Percentiles rank a stretch among this genome's conserved stretches.
Evolutionary conservation across 2,888 invertebrate genomes (phyloP).

Genomic region (Drosophila recens): DNA sequence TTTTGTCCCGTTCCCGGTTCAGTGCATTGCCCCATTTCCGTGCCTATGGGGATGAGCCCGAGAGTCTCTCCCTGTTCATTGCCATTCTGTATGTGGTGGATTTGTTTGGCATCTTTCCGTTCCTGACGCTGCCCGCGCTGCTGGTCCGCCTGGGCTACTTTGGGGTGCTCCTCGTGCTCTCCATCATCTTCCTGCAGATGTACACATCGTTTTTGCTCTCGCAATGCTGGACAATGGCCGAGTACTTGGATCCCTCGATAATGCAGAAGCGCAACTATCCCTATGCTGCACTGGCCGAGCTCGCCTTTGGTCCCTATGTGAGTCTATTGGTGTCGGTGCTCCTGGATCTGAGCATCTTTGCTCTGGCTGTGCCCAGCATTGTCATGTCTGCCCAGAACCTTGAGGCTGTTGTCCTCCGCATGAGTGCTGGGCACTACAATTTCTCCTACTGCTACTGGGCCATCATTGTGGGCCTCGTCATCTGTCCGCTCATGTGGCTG

Average conservation of each 20-base stretch:
- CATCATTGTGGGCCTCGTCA: conserved; percentile 89
- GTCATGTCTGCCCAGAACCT: conserved; percentile 93
- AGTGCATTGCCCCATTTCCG: conserved; percentile 83
- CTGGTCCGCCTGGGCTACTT: conserved; percentile 91
- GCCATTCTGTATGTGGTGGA: conserved; percentile 92
- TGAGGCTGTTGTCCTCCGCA: conserved; percentile 90
- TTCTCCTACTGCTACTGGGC: conserved; percentile 94
- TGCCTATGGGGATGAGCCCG: conserved; percentile 69
- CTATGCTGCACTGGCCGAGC: conserved; percentile 93
- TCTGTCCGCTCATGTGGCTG: conserved; percentile 94
- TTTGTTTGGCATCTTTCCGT: conserved; percentile 93
- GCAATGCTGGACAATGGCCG: conserved; percentile 92
- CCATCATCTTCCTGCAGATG: conserved; percentile 90
- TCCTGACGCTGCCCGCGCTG: conserved; percentile 91
- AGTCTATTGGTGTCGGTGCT: conserved; percentile 89
- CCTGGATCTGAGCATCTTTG: conserved; percentile 91
- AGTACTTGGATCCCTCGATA: conserved; percentile 89
- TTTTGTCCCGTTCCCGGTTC: conserved; percentile 81
- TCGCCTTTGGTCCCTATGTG: conserved; percentile 89
- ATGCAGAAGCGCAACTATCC: conserved; percentile 90
- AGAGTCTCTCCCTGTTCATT: conserved; percentile 88
- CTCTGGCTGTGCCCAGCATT: conserved; percentile 92
- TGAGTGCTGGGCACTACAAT: conserved; percentile 88
- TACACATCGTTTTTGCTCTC: conserved; percentile 93
- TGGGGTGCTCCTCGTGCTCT: conserved; percentile 89